Conservation (phyloP, 2,113 vertebrate species). For the Erythrolamprus reginae region DNA sequence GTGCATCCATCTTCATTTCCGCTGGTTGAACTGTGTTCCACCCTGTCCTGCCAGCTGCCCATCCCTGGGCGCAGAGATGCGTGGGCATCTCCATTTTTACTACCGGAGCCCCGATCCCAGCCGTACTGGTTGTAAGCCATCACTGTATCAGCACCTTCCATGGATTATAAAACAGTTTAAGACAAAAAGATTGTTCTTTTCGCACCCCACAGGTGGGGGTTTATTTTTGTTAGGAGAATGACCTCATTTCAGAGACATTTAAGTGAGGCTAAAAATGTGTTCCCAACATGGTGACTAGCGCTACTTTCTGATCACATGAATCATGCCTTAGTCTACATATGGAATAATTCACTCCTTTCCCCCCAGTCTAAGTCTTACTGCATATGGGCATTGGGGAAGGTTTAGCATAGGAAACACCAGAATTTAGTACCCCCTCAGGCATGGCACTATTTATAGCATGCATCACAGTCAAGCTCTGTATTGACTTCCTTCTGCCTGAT, state of each 20-base stretch:
- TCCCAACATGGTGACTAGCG: background rate
- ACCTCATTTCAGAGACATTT: background rate
- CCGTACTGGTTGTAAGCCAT: too few species aligned
- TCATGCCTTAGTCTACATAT: conserved; percentile 12
- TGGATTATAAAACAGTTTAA: background rate
- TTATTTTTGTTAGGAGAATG: background rate
- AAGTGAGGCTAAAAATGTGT: background rate
- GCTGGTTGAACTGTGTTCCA: too few species aligned
- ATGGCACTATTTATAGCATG: background rate
- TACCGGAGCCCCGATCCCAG: too few species aligned
- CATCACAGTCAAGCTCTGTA: background rate
- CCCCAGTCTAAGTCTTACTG: conserved; percentile 19
- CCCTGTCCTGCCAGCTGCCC: too few species aligned
- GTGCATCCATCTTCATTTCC: too few species aligned
- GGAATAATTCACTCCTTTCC: conserved; percentile 22
- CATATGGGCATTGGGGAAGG: conserved; percentile 32
- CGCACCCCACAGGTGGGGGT: background rate
- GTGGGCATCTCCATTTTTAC: too few species aligned
- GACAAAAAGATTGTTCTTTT: background rate
- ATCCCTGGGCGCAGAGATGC: too few species aligned
- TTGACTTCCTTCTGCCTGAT: background rate
- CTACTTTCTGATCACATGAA: background rate
- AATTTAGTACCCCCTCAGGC: background rate
- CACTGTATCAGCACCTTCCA: background rate
- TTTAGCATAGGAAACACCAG: conserved; percentile 18